phyloP scores from a whole-genome alignment of 2,113 vertebrate species.

The Caranx ignobilis region DNA sequence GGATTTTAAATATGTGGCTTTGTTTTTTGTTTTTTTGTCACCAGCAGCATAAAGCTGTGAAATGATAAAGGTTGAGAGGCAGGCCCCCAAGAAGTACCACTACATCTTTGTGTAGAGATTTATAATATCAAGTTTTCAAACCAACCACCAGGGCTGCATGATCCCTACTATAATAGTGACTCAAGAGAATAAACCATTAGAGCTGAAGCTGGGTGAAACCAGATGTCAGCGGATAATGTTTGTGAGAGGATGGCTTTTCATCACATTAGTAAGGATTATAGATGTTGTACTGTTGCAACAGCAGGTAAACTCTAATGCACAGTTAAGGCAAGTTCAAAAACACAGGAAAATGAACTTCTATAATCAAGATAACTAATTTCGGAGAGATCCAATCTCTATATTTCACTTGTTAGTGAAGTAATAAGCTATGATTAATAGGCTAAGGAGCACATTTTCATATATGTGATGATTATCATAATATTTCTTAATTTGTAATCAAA shows the following conservation, averaged over 20 bases:
- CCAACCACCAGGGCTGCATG: neutral
- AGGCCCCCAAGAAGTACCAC: neutral
- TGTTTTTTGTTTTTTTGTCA: neutral
- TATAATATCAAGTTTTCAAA: neutral
- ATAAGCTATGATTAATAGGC: too few relatives aligned
- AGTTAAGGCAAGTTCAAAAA: neutral
- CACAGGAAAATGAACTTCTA: too few relatives aligned
- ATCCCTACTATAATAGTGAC: neutral
- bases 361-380: neutral
- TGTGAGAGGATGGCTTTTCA: neutral
- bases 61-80: slow-evolving; percentile 10
- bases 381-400: neutral
- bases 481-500: neutral
- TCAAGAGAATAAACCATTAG: neutral
- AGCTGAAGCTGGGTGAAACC: slow-evolving; percentile 14
- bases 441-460: neutral
- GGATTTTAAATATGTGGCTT: neutral
- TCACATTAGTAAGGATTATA: neutral
- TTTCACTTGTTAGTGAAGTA: neutral
- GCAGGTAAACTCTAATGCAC: neutral
- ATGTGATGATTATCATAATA: neutral
- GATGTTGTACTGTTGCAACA: neutral
- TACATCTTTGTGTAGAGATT: neutral
- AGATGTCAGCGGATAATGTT: slow-evolving; percentile 10
- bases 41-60: neutral